Conservation (phyloP, 2,113 vertebrate genomes). For the Seriola rivoliana region DNA sequence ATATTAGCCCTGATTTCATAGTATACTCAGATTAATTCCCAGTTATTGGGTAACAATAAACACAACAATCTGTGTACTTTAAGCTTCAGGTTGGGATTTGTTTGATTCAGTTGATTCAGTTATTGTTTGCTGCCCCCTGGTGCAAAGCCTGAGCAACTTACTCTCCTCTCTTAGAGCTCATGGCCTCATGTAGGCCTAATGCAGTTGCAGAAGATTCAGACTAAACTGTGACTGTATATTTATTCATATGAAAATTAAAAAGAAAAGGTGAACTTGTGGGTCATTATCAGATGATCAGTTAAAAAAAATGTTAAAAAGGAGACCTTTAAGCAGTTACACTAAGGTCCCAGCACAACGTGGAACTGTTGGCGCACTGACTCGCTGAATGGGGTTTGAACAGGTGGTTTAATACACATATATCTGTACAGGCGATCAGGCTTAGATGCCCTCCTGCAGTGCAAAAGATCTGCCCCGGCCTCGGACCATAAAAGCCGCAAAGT, state of each 20-base stretch:
- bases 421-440: background rate
- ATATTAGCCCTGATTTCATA: background rate
- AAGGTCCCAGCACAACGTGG: too few relatives aligned
- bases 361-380: background rate
- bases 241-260: background rate
- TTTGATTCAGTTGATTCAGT: background rate
- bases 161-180: background rate
- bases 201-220: background rate
- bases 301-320: background rate
- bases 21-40: background rate
- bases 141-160: constrained; percentile 33
- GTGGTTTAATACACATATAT: background rate
- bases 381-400: background rate
- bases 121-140: constrained; percentile 63
- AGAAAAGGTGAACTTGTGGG: background rate
- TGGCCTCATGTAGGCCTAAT: background rate
- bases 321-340: background rate
- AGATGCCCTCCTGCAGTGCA: background rate
- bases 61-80: background rate
- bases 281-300: background rate
- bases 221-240: background rate
- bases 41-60: background rate
- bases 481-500: background rate
- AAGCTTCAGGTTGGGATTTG: background rate
- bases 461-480: background rate